These are phyloP conservation scores for Exephanes ischioxanthus DNA, from an alignment of 2,888 invertebrate species.

Conservation along the genomic window DNA sequence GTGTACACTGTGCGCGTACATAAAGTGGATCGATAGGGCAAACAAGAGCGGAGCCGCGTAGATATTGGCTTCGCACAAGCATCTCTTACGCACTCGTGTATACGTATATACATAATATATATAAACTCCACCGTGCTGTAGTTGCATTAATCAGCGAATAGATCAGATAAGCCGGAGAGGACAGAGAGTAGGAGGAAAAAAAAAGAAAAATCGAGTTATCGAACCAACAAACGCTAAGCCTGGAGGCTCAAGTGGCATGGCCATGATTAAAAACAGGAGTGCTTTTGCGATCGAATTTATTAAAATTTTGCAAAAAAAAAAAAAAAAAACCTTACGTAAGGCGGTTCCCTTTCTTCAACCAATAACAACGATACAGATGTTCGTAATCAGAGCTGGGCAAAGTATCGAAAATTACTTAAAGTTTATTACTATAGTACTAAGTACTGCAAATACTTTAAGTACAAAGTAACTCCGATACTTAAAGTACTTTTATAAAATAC, in stretches of 20 bases:
- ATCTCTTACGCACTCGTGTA: conserved; percentile 21
- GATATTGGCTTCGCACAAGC: conserved; percentile 45
- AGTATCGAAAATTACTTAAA: no score
- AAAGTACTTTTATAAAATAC: no score
- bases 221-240: conserved; percentile 28
- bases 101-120: not conserved
- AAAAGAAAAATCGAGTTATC: conserved; percentile 10
- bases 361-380: no score
- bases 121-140: conserved; percentile 5
- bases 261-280: conserved; percentile 31
- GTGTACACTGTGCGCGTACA: conserved; percentile 21
- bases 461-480: no score
- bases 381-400: no score
- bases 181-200: not conserved
- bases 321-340: not conserved
- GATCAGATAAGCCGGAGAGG: conserved; percentile 1
- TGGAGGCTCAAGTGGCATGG: conserved; percentile 27
- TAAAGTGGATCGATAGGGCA: conserved; percentile 58
- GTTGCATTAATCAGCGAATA: conserved; percentile 42
- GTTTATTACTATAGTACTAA: no score
- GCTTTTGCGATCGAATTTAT: not conserved
- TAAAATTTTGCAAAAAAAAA: conserved; percentile 2
- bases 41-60: conserved; percentile 46
- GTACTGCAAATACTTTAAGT: no score
- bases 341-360: no score